Percentiles rank a stretch among this genome's conserved stretches.
Evolutionary conservation across 2,113 vertebrate species (phyloP).

Genomic region (Perca flavescens): DNA sequence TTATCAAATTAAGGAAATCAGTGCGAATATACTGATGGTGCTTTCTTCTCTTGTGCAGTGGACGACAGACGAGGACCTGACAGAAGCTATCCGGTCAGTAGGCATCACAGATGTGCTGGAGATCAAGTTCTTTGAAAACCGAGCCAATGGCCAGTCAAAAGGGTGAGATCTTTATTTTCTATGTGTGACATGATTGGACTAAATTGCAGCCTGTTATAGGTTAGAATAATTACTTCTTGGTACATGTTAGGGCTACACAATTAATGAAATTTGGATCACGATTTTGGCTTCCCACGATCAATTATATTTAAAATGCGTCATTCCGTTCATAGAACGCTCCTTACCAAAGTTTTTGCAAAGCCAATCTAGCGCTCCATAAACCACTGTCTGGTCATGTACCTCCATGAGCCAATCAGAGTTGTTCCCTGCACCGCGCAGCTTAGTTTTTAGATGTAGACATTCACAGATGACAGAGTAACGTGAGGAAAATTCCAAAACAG

Average conservation of each 20-base stretch:
- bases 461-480: no score
- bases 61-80: conserved; percentile 99
- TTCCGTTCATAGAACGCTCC: no score
- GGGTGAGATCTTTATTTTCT: conserved; percentile 85
- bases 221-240: neutral
- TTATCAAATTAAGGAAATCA: neutral
- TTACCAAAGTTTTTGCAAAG: no score
- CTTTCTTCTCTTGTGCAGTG: conserved; percentile 86
- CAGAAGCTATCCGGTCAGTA: conserved; percentile 95
- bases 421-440: no score
- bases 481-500: no score
- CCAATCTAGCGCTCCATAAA: no score
- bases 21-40: neutral
- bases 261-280: no score
- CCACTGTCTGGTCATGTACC: no score
- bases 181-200: neutral
- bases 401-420: no score
- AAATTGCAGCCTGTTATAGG: neutral
- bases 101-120: conserved; percentile 98
- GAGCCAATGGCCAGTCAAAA: conserved; percentile 98
- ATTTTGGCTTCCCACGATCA: no score
- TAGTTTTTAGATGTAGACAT: no score
- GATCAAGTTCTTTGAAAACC: conserved; percentile 99
- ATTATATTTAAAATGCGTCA: no score
- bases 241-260: neutral